Evolutionary conservation across 2,888 invertebrate species (phyloP).

Genomic region (Andrena praecox): DNA sequence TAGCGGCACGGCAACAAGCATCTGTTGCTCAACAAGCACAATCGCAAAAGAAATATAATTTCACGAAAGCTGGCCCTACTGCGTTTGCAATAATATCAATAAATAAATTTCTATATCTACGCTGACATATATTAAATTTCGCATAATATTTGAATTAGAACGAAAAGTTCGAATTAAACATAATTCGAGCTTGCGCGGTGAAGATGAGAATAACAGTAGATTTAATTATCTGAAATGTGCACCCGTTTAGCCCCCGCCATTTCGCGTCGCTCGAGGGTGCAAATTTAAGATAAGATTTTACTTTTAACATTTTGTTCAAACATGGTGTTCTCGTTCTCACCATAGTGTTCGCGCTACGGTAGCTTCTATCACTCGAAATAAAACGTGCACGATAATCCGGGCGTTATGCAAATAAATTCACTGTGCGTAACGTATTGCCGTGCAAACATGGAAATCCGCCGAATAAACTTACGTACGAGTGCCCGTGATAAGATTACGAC

Average conservation of each 20-base stretch:
- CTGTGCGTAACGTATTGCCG: slow-evolving; percentile 64
- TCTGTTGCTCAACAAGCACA: background rate
- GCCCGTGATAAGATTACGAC: slow-evolving; percentile 71
- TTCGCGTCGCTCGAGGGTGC: background rate
- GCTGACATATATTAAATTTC: background rate
- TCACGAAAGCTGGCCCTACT: background rate
- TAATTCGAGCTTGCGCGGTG: background rate
- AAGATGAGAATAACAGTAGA: background rate
- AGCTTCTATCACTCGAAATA: slow-evolving; percentile 56
- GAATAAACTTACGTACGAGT: slow-evolving; percentile 65
- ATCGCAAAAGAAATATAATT: slow-evolving; percentile 3
- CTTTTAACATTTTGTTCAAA: background rate
- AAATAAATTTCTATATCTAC: background rate
- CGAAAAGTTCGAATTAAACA: background rate
- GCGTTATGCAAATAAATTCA: slow-evolving; percentile 73
- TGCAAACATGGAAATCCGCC: slow-evolving; percentile 72
- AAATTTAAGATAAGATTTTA: background rate
- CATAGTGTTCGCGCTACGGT: slow-evolving; percentile 11
- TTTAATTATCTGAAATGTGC: background rate
- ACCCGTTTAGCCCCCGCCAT: background rate
- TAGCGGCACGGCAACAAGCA: slow-evolving; percentile 44
- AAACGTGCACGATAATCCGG: slow-evolving; percentile 70
- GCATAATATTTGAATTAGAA: background rate
- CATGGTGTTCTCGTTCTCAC: slow-evolving; percentile 13
- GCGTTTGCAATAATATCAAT: slow-evolving; percentile 20